Conservation (phyloP, 2,113 vertebrate species). For the Naja naja region DNA sequence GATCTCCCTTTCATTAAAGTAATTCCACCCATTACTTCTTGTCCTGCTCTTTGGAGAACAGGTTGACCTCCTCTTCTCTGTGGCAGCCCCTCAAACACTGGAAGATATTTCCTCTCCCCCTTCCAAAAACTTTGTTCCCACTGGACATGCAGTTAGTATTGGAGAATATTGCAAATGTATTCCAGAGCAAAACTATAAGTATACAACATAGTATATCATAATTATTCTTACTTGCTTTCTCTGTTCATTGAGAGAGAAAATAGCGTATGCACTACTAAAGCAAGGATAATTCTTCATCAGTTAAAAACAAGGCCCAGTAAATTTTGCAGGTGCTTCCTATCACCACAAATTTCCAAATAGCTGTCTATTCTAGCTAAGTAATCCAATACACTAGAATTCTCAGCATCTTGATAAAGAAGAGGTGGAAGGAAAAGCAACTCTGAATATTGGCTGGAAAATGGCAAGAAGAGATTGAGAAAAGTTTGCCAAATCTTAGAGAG, state of each 20-base stretch:
- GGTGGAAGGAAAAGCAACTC: background rate
- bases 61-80: background rate
- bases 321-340: background rate
- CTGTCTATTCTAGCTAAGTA: background rate
- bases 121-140: conserved; percentile 36
- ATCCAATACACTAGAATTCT: background rate
- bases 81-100: background rate
- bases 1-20: background rate
- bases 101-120: background rate
- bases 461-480: background rate
- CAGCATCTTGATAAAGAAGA: background rate
- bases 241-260: conserved; percentile 40
- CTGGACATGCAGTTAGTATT: conserved; percentile 54
- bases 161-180: conserved; percentile 46
- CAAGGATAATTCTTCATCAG: conserved; percentile 33
- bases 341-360: background rate
- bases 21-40: background rate
- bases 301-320: background rate
- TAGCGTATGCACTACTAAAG: conserved; percentile 37
- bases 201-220: conserved; percentile 7
- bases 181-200: conserved; percentile 42
- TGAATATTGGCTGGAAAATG: background rate
- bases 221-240: conserved; percentile 33
- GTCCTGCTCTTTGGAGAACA: background rate
- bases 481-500: background rate